Evolutionary conservation across 2,113 vertebrate genomes (phyloP), one percentile per base, ranked within the genome.

Genomic region (Variabilichromis moorii): DNA sequence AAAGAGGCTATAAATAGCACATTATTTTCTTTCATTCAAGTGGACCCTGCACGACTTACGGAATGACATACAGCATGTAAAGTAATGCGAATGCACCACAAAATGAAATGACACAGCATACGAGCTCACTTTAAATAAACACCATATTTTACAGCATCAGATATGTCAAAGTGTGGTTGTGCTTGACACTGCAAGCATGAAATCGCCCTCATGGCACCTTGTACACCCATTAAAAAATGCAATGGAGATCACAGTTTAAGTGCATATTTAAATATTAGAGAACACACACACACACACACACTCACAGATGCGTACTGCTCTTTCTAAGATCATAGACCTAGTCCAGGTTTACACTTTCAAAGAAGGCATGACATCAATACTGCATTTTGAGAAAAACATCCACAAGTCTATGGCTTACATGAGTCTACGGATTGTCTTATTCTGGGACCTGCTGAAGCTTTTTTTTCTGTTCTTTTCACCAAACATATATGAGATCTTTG

Each of bases 221-320:
- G 80, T 78, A 91, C 63, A 83, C 88, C 9, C 73, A 79, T 40
- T 83, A 1, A 86, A 89, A 93, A 92, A 57, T 55, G 50, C 47
- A 86, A 76, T 84, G 16, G 10, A 76, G 86, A 86, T 88, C 21
- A 84, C 81, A 90, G 88, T 78, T 50, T 78, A 78, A 78, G 42
- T 90, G 82, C 80, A 92, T 88, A 91, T 81, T 88, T 89, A 89
- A 93, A 88, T 83, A 88, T 89, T 5, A 83, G 8, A 83, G 71
- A 63, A 73, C 31, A n/a, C 24, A 73, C 14, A 51, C 40, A 59
- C 17, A 57, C 51, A 50, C 3, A 31, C 28, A 12, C 33, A 24
- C n/a, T 5, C 61, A 82, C 9, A 17, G 45, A 73, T 31, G 42
- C 5, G 21, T 21, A 82, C 82, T 61, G 73, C 85, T 84, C 86